These are phyloP conservation scores for Aphidius gifuensis DNA, from an alignment of 1,140 invertebrate species.

Conservation along the genomic window DNA sequence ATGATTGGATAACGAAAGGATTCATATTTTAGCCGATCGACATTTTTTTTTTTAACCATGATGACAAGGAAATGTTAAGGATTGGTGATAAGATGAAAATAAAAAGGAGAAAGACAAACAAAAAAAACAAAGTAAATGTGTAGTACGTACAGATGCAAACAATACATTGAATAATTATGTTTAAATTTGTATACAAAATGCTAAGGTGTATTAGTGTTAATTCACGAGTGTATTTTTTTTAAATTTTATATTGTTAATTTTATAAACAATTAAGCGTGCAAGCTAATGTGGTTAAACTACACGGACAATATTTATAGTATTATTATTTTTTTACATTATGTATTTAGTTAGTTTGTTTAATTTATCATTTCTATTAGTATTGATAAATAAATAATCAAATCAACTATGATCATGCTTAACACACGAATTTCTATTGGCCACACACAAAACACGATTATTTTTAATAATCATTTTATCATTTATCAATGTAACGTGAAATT, in stretches of 20 bases:
- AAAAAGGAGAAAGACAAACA: slow-evolving; percentile 53
- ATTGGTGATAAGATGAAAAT: slow-evolving; percentile 39
- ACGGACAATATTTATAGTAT: no score
- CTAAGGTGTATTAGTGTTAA: slow-evolving; percentile 17
- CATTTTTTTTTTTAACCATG: slow-evolving; percentile 18
- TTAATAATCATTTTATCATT: no score
- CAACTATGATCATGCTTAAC: no score
- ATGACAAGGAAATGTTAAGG: slow-evolving; percentile 23
- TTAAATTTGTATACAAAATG: slow-evolving; percentile 14
- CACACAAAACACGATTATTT: no score
- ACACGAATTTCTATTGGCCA: no score
- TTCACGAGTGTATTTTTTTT: slow-evolving; percentile 15
- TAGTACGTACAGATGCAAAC: slow-evolving; percentile 54
- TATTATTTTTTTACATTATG: no score
- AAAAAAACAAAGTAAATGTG: slow-evolving; percentile 52
- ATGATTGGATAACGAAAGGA: slow-evolving; percentile 16
- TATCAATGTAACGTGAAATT: no score
- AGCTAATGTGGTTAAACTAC: no score
- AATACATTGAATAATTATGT: slow-evolving; percentile 41
- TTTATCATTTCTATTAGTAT: no score
- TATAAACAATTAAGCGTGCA: no score
- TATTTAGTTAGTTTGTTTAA: no score
- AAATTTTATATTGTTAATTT: not conserved
- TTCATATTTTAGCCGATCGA: not conserved
- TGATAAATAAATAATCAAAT: no score